These are phyloP conservation scores for Drosophila repleta DNA, from an alignment of 1,140 invertebrate species.

Conservation along the genomic window DNA sequence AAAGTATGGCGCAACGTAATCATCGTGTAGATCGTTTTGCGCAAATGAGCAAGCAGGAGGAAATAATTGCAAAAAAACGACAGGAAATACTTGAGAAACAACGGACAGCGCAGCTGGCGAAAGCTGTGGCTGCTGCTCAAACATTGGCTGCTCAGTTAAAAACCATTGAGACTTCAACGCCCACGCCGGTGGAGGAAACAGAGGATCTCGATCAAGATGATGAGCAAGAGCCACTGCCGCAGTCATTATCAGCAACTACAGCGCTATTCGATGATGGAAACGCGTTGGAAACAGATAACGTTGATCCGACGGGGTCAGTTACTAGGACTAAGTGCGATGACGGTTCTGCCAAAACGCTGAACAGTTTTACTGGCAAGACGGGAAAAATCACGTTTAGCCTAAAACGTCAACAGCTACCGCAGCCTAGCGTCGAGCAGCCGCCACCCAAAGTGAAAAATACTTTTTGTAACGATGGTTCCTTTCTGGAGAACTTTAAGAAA, in stretches of 20 bases:
- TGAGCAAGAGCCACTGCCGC: not conserved
- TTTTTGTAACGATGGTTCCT: conserved; percentile 91
- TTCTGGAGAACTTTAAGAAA: conserved; percentile 90
- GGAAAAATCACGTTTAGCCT: conserved; percentile 74
- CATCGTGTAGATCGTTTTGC: conserved; percentile 77
- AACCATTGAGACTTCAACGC: conserved; percentile 45
- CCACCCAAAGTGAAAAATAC: conserved; percentile 84
- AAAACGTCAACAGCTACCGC: conserved; percentile 64
- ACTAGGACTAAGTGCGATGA: conserved; percentile 46
- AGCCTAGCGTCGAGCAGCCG: conserved; percentile 68
- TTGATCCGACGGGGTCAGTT: conserved; percentile 16
- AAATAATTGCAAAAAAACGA: conserved; percentile 90
- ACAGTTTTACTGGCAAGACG: conserved; percentile 73
- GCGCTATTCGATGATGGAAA: conserved; percentile 34
- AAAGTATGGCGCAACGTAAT: conserved; percentile 76
- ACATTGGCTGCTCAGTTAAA: conserved; percentile 69
- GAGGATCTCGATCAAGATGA: conserved; percentile 52
- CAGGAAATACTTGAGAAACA: conserved; percentile 89
- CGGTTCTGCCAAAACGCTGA: conserved; percentile 50
- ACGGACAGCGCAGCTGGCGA: conserved; percentile 85
- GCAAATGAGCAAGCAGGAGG: conserved; percentile 88
- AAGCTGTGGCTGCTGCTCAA: conserved; percentile 82
- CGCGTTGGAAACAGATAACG: conserved; percentile 15
- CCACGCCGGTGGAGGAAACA: conserved; percentile 6
- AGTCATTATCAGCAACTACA: not conserved